Evolutionary conservation across 2,888 invertebrate genomes (phyloP).

Genomic region (Druceiella hillmani): DNA sequence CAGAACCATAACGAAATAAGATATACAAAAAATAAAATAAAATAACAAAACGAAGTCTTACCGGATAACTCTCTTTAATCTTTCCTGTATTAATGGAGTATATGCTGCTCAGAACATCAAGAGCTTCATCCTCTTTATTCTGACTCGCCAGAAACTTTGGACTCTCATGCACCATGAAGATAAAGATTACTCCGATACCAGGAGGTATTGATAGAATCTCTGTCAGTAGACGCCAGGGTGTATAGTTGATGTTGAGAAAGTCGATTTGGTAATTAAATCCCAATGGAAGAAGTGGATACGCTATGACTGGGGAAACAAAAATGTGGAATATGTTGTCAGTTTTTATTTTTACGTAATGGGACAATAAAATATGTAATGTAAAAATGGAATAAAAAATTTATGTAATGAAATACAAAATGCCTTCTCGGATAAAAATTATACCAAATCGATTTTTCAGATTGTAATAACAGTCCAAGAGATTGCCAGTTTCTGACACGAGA

Average conservation of each 20-base stretch:
- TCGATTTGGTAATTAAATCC: constrained; percentile 39
- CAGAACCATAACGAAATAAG: too few species aligned
- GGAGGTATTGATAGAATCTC: constrained; percentile 61
- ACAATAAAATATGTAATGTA: too few species aligned
- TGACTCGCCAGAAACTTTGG: constrained; percentile 68
- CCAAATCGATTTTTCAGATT: too few species aligned
- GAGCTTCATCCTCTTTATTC: constrained; percentile 53
- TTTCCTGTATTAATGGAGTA: constrained; percentile 40
- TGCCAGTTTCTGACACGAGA: too few species aligned
- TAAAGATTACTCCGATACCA: constrained; percentile 53
- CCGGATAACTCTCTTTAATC: constrained; percentile 35
- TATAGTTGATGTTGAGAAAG: constrained; percentile 50
- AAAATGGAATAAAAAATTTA: too few species aligned
- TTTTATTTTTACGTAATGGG: too few species aligned
- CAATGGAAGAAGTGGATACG: constrained; percentile 63
- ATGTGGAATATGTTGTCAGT: too few species aligned
- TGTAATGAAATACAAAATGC: too few species aligned
- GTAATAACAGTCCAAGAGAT: too few species aligned
- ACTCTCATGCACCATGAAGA: constrained; percentile 65
- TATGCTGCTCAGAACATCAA: constrained; percentile 40
- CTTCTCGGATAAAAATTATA: too few species aligned
- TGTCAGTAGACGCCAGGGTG: constrained; percentile 74
- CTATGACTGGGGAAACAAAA: constrained; percentile 46
- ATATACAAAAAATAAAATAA: too few species aligned
- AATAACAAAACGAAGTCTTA: constrained; percentile 31